Evolutionary conservation across 2,113 vertebrate species (phyloP), one percentile per base, ranked within the genome.

Genomic region (Electrona antarctica): DNA sequence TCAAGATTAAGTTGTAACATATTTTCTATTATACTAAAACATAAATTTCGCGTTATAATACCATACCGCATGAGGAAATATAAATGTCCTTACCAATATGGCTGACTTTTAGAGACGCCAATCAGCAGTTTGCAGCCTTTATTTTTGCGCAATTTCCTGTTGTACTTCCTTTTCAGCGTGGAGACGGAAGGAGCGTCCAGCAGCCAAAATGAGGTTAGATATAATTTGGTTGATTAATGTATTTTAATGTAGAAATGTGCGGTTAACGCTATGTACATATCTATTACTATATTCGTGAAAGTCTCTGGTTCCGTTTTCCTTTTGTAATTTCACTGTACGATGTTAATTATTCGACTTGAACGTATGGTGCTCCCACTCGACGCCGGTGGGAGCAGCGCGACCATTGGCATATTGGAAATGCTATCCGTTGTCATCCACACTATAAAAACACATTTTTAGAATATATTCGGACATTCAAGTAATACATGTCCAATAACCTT

Each of bases 91-190:
- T 71, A 83, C 81, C 50, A 89, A 73, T 28, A 87, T 82, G 77
- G 73, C 80, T 57, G 73, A 8, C 60, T 0, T 33, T 14, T 46
- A 3, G 14, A 65, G 54, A 73, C 87, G 60, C 72, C 47, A 13
- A 2, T 0, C 0, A 0, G 2, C 1, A 1, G 0, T 41, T 41
- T 6, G 55, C 0, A 60, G 62, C 14, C 21, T 90, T 83, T 91
- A 91, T 84, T 73, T 21, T 47, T 33, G 62, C 85, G 87, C 80
- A 71, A 91, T 75, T 91, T 75, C 77, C 83, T 5, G 0, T 3
- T 0, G 0, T 1, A 66, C 85, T 83, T 88, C 76, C 91, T 92
- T 90, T 92, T 88, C 85, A 81, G 48, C 61, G 66, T 74, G 75
- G 3, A 28, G 72, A 8, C 3, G 47, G 6, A 29, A 67, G 57